Percentiles rank a stretch among this genome's conserved stretches.
Evolutionary conservation across 1,140 invertebrate genomes (phyloP).

Genomic region (Drosophila mauritiana): DNA sequence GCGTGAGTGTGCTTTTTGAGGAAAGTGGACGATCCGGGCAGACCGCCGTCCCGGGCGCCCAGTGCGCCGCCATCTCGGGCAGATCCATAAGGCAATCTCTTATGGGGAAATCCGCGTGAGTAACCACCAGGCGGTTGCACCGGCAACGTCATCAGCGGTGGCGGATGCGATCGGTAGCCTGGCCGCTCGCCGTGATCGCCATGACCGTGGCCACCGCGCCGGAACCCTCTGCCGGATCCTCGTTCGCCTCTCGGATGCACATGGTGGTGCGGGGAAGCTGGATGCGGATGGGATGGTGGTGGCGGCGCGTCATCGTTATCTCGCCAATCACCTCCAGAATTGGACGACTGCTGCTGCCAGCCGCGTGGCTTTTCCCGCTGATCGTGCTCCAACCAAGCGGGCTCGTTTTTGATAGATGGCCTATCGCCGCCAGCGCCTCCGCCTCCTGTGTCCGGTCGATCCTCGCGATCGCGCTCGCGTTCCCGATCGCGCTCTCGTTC

Average conservation of each 20-base stretch:
- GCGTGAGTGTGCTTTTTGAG: constrained; percentile 63
- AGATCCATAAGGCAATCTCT: constrained; percentile 69
- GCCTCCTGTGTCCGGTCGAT: constrained; percentile 27
- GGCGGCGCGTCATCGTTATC: constrained; percentile 60
- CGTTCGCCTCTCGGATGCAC: constrained; percentile 64
- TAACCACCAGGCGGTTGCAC: constrained; percentile 76
- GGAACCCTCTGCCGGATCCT: constrained; percentile 62
- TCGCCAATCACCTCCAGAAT: constrained; percentile 65
- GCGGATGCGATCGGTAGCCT: constrained; percentile 73
- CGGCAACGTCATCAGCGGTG: constrained; percentile 75
- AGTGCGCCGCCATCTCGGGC: constrained; percentile 30
- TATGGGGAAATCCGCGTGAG: constrained; percentile 71
- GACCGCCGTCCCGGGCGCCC: constrained; percentile 11
- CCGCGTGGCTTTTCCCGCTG: constrained; percentile 70
- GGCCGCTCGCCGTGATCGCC: constrained; percentile 55
- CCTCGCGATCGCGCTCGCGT: constrained; percentile 44
- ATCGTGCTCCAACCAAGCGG: constrained; percentile 74
- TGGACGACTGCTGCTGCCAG: constrained; percentile 50
- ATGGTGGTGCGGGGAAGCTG: constrained; percentile 66
- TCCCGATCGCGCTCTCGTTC: constrained; percentile 42
- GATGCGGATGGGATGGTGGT: constrained; percentile 24
- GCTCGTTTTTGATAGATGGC: constrained; percentile 55
- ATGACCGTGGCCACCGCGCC: constrained; percentile 66
- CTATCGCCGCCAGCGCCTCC: constrained; percentile 6
- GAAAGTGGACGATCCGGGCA: constrained; percentile 20